phyloP scores from a whole-genome alignment of 2,888 invertebrate species.

The Drosophila flavopinicola region DNA sequence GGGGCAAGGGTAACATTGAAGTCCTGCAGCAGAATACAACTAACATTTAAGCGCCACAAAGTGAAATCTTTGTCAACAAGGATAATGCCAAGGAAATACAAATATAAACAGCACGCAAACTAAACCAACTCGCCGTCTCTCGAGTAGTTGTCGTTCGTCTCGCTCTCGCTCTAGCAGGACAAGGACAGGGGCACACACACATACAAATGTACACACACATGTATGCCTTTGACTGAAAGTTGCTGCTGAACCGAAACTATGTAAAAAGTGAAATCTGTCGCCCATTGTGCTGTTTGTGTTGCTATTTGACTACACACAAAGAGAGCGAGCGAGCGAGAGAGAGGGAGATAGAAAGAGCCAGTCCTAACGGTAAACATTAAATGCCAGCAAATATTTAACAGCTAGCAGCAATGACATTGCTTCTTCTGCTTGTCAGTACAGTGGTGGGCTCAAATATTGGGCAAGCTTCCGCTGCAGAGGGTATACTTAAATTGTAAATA shows the following conservation, averaged over 20 bases:
- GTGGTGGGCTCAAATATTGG: neutral
- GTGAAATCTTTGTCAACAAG: constrained; percentile 82
- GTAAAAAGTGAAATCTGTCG: constrained; percentile 78
- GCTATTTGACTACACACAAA: constrained; percentile 70
- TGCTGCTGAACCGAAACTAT: constrained; percentile 45
- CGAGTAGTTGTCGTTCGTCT: constrained; percentile 38
- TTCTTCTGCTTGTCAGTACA: constrained; percentile 7
- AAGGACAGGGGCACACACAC: constrained; percentile 66
- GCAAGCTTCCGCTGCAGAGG: neutral
- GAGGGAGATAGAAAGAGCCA: neutral
- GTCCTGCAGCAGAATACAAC: constrained; percentile 73
- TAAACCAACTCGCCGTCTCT: constrained; percentile 69
- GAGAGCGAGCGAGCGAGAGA: neutral
- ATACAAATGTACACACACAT: constrained; percentile 32
- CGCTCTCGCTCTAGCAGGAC: constrained; percentile 48
- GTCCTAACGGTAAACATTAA: constrained; percentile 64
- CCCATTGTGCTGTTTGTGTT: constrained; percentile 59
- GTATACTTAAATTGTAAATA: neutral
- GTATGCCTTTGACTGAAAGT: constrained; percentile 71
- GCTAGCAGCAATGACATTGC: constrained; percentile 41
- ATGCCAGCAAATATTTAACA: constrained; percentile 75
- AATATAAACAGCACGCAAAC: constrained; percentile 81
- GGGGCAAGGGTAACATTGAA: constrained; percentile 28
- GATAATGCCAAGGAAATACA: constrained; percentile 82
- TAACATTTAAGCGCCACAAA: constrained; percentile 82